Evolutionary conservation across 2,797 vertebrate species (phyloP).

Genomic region (Pristis pectinata): DNA sequence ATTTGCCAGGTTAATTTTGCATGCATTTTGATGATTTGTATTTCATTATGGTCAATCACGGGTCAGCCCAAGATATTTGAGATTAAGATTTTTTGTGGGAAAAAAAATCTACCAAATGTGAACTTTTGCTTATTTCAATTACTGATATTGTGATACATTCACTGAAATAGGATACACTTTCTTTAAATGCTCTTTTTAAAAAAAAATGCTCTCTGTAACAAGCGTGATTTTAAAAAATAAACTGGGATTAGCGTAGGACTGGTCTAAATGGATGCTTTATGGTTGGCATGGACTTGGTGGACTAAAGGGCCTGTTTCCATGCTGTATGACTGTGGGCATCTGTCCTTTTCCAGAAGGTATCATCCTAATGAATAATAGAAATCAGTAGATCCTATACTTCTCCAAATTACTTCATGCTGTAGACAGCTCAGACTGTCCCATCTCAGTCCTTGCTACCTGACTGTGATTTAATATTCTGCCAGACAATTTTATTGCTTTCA

Average conservation of each 20-base stretch:
- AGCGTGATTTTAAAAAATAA: neutral
- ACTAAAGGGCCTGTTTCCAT: too few species aligned
- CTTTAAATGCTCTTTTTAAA: neutral
- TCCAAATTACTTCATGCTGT: neutral
- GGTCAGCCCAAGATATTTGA: neutral
- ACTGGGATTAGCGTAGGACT: too few species aligned
- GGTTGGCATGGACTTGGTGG: too few species aligned
- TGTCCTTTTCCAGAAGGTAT: neutral
- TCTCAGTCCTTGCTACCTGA: neutral
- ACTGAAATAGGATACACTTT: neutral
- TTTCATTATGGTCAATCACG: neutral
- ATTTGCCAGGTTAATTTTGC: neutral
- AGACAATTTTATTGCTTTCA: neutral
- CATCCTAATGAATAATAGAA: conserved; percentile 7
- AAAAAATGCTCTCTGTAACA: neutral
- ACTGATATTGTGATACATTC: neutral
- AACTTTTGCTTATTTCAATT: neutral
- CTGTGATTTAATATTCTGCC: neutral
- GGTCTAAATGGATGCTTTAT: too few species aligned
- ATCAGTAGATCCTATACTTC: neutral
- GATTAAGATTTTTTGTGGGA: neutral
- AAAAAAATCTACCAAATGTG: neutral
- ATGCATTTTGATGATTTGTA: neutral
- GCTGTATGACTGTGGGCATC: neutral
- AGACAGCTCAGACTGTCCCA: neutral